Evolutionary conservation across 2,888 invertebrate genomes (phyloP).

Genomic region (Isotomurus palustris): DNA sequence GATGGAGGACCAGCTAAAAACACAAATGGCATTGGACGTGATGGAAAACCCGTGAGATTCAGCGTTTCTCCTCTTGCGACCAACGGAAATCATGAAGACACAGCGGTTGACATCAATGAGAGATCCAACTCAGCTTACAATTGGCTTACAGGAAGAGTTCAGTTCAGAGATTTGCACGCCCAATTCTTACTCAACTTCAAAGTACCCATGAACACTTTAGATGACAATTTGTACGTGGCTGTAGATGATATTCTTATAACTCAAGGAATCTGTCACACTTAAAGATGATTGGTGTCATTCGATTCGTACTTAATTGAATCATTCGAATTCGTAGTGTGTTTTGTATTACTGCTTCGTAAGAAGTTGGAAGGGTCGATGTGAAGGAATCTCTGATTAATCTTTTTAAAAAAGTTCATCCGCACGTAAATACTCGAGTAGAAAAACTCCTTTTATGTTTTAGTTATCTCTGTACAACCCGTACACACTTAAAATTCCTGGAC

Average conservation of each 20-base stretch:
- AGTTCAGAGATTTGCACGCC: conserved; percentile 42
- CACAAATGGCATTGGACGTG: conserved; percentile 18
- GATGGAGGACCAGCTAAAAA: conserved; percentile 27
- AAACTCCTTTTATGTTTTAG: too few species aligned
- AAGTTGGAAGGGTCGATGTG: too few species aligned
- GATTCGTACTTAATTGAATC: too few species aligned
- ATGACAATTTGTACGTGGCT: conserved; percentile 43
- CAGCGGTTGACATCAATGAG: conserved; percentile 42
- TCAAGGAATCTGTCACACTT: conserved; percentile 44
- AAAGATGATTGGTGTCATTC: too few species aligned
- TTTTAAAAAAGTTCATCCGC: too few species aligned
- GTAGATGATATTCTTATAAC: conserved; percentile 46
- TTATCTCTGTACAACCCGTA: too few species aligned
- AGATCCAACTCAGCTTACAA: conserved; percentile 36
- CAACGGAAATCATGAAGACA: conserved; percentile 27
- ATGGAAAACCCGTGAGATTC: conserved; percentile 28
- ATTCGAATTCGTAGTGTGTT: too few species aligned
- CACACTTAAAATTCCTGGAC: too few species aligned
- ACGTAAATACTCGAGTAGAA: too few species aligned
- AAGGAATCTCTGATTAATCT: too few species aligned
- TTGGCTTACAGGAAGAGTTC: conserved; percentile 44
- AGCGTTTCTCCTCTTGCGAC: conserved; percentile 40
- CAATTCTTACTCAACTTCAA: conserved; percentile 45
- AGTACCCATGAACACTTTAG: conserved; percentile 36
- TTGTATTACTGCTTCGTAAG: too few species aligned